These are phyloP conservation scores for Meriones psammophilus DNA, from an alignment of 2,797 vertebrate species.

Conservation along the genomic window DNA sequence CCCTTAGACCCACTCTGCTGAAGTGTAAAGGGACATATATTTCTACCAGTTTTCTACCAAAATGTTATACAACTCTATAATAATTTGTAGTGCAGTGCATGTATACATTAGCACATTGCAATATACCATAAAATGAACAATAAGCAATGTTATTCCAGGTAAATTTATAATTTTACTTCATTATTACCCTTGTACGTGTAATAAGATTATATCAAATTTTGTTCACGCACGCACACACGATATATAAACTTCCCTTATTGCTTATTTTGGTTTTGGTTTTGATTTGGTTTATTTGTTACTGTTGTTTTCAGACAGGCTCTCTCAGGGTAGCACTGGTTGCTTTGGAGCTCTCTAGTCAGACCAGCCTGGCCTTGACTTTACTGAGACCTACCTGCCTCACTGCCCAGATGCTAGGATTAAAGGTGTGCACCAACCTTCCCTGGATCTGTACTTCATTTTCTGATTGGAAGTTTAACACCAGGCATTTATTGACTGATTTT, in stretches of 20 bases:
- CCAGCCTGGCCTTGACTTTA: background rate
- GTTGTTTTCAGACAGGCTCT: background rate
- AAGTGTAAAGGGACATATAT: background rate
- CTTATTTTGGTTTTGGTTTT: background rate
- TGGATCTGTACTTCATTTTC: constrained; percentile 25
- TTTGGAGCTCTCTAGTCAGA: background rate
- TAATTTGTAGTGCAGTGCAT: constrained; percentile 17
- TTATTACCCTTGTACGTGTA: constrained; percentile 21
- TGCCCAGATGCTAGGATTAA: background rate
- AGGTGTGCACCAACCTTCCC: background rate
- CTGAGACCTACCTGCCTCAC: background rate
- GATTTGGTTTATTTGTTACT: background rate
- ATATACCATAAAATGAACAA: constrained; percentile 16
- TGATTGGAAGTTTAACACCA: background rate
- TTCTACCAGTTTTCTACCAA: background rate
- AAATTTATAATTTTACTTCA: constrained; percentile 8
- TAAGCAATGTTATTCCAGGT: background rate
- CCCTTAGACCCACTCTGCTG: background rate
- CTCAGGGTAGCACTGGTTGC: background rate
- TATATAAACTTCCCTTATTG: background rate
- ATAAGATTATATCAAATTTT: background rate
- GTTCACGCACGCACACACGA: background rate
- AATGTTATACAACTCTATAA: background rate
- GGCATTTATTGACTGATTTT: constrained; percentile 16
- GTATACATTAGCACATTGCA: background rate